Conservation (phyloP, 2,888 invertebrate genomes). For the Julus scandinavius region DNA sequence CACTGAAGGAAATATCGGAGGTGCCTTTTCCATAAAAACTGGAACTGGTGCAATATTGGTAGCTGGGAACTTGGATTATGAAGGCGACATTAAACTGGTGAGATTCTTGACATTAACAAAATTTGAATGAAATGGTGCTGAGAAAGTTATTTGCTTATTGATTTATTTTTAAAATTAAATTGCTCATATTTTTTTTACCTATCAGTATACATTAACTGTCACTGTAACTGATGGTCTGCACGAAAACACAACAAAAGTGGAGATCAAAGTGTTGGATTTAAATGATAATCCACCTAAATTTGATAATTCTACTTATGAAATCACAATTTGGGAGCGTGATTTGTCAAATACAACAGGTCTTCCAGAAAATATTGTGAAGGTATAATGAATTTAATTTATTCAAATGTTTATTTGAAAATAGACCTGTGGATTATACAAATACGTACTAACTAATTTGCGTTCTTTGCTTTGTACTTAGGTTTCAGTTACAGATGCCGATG, state of each 20-base stretch:
- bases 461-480: conserved; percentile 63
- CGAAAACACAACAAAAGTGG: conserved; percentile 84
- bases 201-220: conserved; percentile 82
- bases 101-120: neutral
- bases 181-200: conserved; percentile 58
- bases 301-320: conserved; percentile 75
- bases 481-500: conserved; percentile 64
- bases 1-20: conserved; percentile 83
- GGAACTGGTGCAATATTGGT: conserved; percentile 91
- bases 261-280: conserved; percentile 86
- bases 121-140: no score
- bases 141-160: no score
- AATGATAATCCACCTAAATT: conserved; percentile 95
- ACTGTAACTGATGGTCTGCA: conserved; percentile 85
- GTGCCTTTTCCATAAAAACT: conserved; percentile 80
- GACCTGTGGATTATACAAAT: no score
- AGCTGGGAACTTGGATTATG: conserved; percentile 96
- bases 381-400: neutral
- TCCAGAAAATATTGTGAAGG: conserved; percentile 60
- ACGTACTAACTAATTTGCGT: conserved; percentile 58
- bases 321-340: conserved; percentile 80
- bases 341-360: conserved; percentile 63
- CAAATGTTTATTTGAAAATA: neutral
- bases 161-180: no score
- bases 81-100: conserved; percentile 70